These are phyloP conservation scores for Brachypodius melanocephalos DNA, from an alignment of 2,113 vertebrate genomes.

Conservation along the genomic window DNA sequence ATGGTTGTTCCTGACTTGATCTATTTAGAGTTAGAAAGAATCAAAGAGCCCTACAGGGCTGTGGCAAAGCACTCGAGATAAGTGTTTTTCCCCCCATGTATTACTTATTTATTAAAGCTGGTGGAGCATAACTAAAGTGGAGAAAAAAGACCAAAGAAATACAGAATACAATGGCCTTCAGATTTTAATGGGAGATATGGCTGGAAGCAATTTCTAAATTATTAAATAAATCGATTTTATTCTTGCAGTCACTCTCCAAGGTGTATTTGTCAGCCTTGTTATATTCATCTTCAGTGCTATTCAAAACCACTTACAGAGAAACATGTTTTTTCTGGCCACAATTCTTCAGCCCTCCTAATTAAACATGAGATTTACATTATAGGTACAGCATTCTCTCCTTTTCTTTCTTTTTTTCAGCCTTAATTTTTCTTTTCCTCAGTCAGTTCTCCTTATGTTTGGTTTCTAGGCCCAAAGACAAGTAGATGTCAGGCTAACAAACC, in stretches of 20 bases:
- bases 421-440: neutral
- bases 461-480: neutral
- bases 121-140: slow-evolving; percentile 78
- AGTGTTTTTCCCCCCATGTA: slow-evolving; percentile 67
- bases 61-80: slow-evolving; percentile 71
- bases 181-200: slow-evolving; percentile 81
- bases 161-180: slow-evolving; percentile 78
- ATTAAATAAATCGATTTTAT: slow-evolving; percentile 81
- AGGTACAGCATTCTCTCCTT: slow-evolving; percentile 7
- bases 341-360: slow-evolving; percentile 62
- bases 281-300: slow-evolving; percentile 66
- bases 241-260: slow-evolving; percentile 72
- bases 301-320: slow-evolving; percentile 70
- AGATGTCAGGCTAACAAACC: neutral
- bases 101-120: slow-evolving; percentile 85
- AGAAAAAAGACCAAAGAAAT: slow-evolving; percentile 72
- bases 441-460: neutral
- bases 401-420: neutral
- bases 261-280: slow-evolving; percentile 77
- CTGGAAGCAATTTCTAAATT: slow-evolving; percentile 83
- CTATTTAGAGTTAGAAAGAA: slow-evolving; percentile 72
- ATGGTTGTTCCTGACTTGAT: slow-evolving; percentile 60
- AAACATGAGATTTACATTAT: slow-evolving; percentile 59
- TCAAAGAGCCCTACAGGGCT: slow-evolving; percentile 64
- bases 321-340: slow-evolving; percentile 40